A percentile compares a stretch with the other conserved stretches of the same genome.
Evolutionary conservation across 2,888 invertebrate species (phyloP).

Genomic region (Cryptosula pallasiana): DNA sequence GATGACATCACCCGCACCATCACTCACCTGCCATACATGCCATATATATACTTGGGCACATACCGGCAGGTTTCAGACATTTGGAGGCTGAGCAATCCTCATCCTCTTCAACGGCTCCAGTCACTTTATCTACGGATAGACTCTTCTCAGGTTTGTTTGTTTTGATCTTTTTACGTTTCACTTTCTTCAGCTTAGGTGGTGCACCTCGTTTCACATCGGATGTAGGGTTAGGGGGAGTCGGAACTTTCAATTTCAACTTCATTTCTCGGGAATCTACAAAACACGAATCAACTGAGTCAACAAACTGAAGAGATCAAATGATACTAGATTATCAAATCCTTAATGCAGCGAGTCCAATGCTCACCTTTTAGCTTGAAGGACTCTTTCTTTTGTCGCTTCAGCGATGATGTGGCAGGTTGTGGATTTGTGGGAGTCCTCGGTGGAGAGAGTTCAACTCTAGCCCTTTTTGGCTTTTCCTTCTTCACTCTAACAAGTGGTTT

Average conservation of each 20-base stretch:
- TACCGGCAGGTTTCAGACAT: conserved; percentile 48
- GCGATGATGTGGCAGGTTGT: conserved; percentile 29
- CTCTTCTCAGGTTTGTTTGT: neutral
- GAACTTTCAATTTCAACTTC: neutral
- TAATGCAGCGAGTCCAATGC: neutral
- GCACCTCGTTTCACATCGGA: conserved; percentile 25
- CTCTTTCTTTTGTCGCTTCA: conserved; percentile 17
- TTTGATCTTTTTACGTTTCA: neutral
- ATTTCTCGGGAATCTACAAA: neutral
- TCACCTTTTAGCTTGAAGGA: conserved; percentile 11
- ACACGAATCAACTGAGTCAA: neutral
- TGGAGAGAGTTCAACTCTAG: conserved; percentile 30
- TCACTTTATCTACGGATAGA: conserved; percentile 30
- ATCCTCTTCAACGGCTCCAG: conserved; percentile 39
- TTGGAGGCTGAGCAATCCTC: conserved; percentile 49
- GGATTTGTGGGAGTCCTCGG: neutral
- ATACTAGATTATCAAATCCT: neutral
- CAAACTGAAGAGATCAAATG: neutral
- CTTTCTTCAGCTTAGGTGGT: neutral
- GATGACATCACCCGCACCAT: too few relatives aligned
- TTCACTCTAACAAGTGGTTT: conserved; percentile 22
- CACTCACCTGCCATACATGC: too few relatives aligned
- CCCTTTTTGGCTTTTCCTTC: conserved; percentile 39
- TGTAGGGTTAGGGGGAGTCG: neutral
- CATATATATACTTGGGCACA: too few relatives aligned